Evolutionary conservation across 1,140 invertebrate genomes (phyloP).

Genomic region (Nebria ingens): DNA sequence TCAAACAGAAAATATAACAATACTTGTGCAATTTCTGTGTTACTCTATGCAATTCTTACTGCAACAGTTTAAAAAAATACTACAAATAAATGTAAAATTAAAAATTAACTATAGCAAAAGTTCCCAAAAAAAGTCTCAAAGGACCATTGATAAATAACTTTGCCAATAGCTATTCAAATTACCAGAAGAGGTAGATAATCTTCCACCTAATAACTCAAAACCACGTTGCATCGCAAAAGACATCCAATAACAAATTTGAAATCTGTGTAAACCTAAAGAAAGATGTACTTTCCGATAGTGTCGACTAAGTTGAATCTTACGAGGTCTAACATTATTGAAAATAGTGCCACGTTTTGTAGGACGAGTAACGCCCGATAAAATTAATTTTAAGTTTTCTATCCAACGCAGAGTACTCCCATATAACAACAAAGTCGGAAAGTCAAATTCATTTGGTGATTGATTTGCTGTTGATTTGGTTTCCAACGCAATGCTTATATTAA

Average conservation of each 20-base stretch:
- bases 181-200: slow-evolving; percentile 71
- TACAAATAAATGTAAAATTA: too few relatives aligned
- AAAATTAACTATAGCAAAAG: too few relatives aligned
- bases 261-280: slow-evolving; percentile 75
- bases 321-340: slow-evolving; percentile 72
- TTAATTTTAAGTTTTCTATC: slow-evolving; percentile 93
- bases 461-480: slow-evolving; percentile 67
- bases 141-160: too few relatives aligned
- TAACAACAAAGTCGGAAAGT: slow-evolving; percentile 67
- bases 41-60: too few relatives aligned
- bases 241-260: slow-evolving; percentile 97
- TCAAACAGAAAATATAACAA: too few relatives aligned
- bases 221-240: slow-evolving; percentile 94
- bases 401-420: slow-evolving; percentile 89
- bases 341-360: slow-evolving; percentile 82
- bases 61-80: background rate
- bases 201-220: slow-evolving; percentile 79
- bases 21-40: too few relatives aligned
- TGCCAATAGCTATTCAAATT: too few relatives aligned
- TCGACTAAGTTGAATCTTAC: slow-evolving; percentile 83
- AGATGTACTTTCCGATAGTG: slow-evolving; percentile 86
- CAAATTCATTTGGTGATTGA: slow-evolving; percentile 44
- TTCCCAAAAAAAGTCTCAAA: too few relatives aligned
- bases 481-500: slow-evolving; percentile 79
- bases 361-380: slow-evolving; percentile 88